Evolutionary conservation across 2,888 invertebrate genomes (phyloP).

Genomic region (Acanthosepion esculentum): DNA sequence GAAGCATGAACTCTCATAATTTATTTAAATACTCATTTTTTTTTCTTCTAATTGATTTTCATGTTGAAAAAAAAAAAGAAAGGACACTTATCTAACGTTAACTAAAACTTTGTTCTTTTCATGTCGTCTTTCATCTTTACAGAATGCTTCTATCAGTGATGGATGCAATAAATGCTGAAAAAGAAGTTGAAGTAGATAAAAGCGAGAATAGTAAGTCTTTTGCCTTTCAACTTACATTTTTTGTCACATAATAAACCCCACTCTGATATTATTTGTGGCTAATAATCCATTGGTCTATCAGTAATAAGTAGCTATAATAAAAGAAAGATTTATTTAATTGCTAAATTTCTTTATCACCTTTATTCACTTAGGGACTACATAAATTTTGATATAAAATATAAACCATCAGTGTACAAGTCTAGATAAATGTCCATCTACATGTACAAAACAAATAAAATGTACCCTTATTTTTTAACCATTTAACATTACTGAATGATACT

Average conservation of each 20-base stretch:
- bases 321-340: not conserved
- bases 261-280: not conserved
- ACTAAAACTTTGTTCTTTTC: not conserved
- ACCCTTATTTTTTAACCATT: too few species aligned
- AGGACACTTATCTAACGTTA: too few species aligned
- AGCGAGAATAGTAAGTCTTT: constrained; percentile 41
- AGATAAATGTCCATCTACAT: too few species aligned
- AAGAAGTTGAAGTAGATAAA: constrained; percentile 44
- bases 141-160: constrained; percentile 45
- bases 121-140: not conserved
- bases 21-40: not conserved
- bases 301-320: not conserved
- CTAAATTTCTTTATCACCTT: too few species aligned
- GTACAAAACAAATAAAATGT: too few species aligned
- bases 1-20: not conserved
- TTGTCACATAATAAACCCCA: not conserved
- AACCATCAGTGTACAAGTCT: too few species aligned
- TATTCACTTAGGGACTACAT: too few species aligned
- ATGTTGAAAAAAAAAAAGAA: too few species aligned
- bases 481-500: too few species aligned
- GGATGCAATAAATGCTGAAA: constrained; percentile 41
- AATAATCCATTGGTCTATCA: not conserved
- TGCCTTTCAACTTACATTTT: not conserved
- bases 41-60: not conserved
- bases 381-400: too few species aligned